Percentiles rank a stretch among this genome's conserved stretches.
Evolutionary conservation across 2,797 vertebrate genomes (phyloP).

Genomic region (Chanos chanos): DNA sequence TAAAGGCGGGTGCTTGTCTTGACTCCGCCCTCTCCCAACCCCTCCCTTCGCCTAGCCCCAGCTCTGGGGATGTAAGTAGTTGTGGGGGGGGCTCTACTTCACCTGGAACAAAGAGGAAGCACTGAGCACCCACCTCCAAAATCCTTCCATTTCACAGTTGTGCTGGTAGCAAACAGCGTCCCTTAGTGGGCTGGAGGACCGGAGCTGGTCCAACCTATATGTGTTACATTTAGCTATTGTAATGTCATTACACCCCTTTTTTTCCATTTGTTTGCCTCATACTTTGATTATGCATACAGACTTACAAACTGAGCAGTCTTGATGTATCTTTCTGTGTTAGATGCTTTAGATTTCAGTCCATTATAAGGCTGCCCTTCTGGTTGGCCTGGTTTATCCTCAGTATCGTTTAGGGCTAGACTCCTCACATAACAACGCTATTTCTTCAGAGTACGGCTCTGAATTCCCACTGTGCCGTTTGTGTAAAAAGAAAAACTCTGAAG

Average conservation of each 20-base stretch:
- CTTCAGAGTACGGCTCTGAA: too few relatives aligned
- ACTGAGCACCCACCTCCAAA: conserved; percentile 14
- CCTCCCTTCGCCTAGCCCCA: conserved; percentile 83
- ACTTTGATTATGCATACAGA: conserved; percentile 22
- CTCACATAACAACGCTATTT: too few relatives aligned
- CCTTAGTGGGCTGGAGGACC: not conserved
- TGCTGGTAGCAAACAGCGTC: conserved; percentile 8
- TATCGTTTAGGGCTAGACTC: too few relatives aligned
- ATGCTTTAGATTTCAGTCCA: too few relatives aligned
- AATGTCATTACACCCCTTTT: not conserved
- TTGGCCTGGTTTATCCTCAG: too few relatives aligned
- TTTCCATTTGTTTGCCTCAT: conserved; percentile 6
- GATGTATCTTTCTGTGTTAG: not conserved
- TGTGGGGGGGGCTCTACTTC: conserved; percentile 40
- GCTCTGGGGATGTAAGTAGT: conserved; percentile 90
- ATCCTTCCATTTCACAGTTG: conserved; percentile 7
- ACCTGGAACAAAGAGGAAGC: conserved; percentile 34
- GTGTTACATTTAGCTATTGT: not conserved
- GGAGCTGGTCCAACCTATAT: not conserved
- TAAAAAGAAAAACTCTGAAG: too few relatives aligned
- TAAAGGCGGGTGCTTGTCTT: conserved; percentile 79
- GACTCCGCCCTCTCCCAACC: conserved; percentile 81
- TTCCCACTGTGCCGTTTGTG: too few relatives aligned
- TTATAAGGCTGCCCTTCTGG: too few relatives aligned
- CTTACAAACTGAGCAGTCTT: conserved; percentile 42